Percentiles rank a stretch among this genome's conserved stretches.
phyloP scores from a whole-genome alignment of 35 echinoderm and acorn worm species.

The Eucidaris tribuloides region DNA sequence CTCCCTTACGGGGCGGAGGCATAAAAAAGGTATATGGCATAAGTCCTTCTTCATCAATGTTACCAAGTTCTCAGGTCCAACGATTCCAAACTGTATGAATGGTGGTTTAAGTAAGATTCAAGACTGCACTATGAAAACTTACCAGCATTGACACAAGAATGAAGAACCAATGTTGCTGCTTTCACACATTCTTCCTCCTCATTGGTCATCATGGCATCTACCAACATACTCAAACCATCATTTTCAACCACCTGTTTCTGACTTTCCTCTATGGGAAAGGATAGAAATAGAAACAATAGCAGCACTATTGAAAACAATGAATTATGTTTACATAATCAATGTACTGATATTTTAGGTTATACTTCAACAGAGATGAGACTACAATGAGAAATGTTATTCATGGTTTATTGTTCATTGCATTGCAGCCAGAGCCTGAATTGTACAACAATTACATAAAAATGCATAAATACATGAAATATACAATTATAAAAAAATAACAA shows the following conservation, averaged over 20 bases:
- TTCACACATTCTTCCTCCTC: conserved; percentile 71
- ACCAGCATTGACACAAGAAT: conserved; percentile 41
- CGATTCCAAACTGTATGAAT: too few species aligned
- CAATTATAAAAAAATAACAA: too few species aligned
- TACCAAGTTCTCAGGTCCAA: too few species aligned
- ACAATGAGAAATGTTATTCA: neutral
- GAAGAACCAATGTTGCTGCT: conserved; percentile 46
- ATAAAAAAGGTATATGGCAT: too few species aligned
- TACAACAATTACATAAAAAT: too few species aligned
- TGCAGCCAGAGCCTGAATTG: too few species aligned
- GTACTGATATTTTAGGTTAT: neutral
- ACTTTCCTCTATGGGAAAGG: conserved; percentile 41
- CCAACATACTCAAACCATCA: conserved; percentile 50
- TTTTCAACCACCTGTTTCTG: conserved; percentile 53
- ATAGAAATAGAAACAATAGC: neutral
- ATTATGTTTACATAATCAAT: neutral
- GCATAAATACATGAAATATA: too few species aligned
- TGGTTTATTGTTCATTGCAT: too few species aligned
- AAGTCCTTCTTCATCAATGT: too few species aligned
- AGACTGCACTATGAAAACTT: neutral
- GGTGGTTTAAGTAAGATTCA: neutral
- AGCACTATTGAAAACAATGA: neutral
- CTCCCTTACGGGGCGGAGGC: too few species aligned
- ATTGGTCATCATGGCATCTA: conserved; percentile 38
- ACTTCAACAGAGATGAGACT: neutral